A percentile compares a stretch with the other conserved stretches of the same genome.
These are phyloP conservation scores for Drosophila neonasuta DNA, from an alignment of 2,888 invertebrate species.

Conservation along the genomic window DNA sequence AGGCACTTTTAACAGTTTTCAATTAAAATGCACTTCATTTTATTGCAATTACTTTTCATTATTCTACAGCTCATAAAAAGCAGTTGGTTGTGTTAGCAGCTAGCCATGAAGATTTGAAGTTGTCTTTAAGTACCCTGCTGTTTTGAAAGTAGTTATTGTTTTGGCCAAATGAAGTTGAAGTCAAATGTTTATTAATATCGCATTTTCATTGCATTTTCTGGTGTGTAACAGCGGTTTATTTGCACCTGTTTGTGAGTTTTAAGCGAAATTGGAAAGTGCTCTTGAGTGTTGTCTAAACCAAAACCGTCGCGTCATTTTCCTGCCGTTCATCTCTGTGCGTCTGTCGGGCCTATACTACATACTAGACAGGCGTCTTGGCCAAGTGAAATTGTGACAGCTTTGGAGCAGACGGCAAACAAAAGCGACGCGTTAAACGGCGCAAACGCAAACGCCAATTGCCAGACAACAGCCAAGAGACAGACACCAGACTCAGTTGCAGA, in stretches of 20 bases:
- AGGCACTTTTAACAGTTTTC: too few relatives aligned
- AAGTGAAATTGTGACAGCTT: slow-evolving; percentile 66
- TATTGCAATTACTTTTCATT: too few relatives aligned
- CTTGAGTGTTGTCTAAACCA: slow-evolving; percentile 47
- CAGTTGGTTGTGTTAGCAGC: neutral
- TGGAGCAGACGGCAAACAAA: slow-evolving; percentile 54
- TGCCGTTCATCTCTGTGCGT: slow-evolving; percentile 14
- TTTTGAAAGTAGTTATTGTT: slow-evolving; percentile 2
- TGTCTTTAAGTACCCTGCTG: neutral
- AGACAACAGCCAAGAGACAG: slow-evolving; percentile 1
- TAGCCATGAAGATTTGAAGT: neutral
- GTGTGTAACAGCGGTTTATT: slow-evolving; percentile 19
- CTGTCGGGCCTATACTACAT: neutral
- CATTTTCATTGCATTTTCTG: slow-evolving; percentile 19
- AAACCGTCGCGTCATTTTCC: slow-evolving; percentile 35
- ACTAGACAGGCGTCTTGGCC: slow-evolving; percentile 38
- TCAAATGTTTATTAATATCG: slow-evolving; percentile 16
- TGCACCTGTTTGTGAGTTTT: slow-evolving; percentile 23
- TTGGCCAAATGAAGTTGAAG: slow-evolving; percentile 1
- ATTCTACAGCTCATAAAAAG: too few relatives aligned
- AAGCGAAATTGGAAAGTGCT: slow-evolving; percentile 55
- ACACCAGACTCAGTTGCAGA: slow-evolving; percentile 18
- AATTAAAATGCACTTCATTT: too few relatives aligned
- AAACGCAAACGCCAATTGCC: slow-evolving; percentile 31
- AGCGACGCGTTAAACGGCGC: slow-evolving; percentile 38